These are phyloP conservation scores for Hylomyscus alleni DNA, from an alignment of 2,797 vertebrate genomes.

Conservation along the genomic window DNA sequence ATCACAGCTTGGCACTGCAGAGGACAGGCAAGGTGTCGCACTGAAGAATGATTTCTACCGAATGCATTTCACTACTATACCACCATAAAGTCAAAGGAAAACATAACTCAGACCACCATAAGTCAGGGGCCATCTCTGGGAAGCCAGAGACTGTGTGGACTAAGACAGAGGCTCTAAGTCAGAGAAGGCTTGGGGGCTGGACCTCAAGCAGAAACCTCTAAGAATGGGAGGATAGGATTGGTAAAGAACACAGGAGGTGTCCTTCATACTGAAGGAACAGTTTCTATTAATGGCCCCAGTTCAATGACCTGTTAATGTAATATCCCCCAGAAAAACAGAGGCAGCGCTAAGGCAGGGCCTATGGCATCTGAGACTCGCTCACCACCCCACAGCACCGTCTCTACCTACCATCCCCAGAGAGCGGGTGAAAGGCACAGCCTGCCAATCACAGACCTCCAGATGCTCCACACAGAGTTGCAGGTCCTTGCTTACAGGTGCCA, in stretches of 20 bases:
- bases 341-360: background rate
- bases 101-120: too few species aligned
- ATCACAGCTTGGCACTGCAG: background rate
- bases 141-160: background rate
- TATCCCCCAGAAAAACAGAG: background rate
- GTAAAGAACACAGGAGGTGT: background rate
- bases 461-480: background rate
- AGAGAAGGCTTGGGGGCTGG: background rate
- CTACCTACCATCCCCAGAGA: background rate
- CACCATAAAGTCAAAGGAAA: background rate
- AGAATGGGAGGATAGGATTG: background rate
- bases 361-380: background rate
- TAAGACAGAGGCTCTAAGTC: background rate
- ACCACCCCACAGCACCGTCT: too few species aligned
- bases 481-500: background rate
- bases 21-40: background rate
- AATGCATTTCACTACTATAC: background rate
- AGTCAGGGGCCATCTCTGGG: background rate
- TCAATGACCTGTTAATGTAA: background rate
- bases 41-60: background rate
- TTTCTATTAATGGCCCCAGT: background rate
- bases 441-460: slow-evolving; percentile 8
- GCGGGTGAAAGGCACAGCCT: background rate
- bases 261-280: background rate
- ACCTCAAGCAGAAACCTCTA: background rate